phyloP scores from a whole-genome alignment of 2,797 vertebrate species.

The Gallinago stenura region DNA sequence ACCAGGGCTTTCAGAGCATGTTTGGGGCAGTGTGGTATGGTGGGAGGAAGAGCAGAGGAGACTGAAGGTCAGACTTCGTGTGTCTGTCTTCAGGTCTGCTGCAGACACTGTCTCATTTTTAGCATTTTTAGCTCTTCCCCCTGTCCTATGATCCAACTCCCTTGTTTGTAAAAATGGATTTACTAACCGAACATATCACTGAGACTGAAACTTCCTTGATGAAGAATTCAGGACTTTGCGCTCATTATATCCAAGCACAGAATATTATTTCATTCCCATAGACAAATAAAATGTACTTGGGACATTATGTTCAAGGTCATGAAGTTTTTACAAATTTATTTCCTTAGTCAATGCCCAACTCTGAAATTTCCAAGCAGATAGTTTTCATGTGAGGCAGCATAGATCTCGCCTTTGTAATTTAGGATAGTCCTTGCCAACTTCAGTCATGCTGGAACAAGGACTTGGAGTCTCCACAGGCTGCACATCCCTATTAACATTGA shows the following conservation, averaged over 20 bases:
- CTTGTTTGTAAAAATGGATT: background rate
- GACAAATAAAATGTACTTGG: background rate
- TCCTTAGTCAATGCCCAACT: background rate
- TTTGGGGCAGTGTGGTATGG: background rate
- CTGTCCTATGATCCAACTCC: background rate
- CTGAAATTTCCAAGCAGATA: background rate
- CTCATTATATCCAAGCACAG: background rate
- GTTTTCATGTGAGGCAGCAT: background rate
- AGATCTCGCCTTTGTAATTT: background rate
- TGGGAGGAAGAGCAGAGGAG: background rate
- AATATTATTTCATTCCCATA: background rate
- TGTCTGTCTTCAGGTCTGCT: background rate
- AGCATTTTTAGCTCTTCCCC: background rate
- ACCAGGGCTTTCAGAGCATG: slow-evolving; percentile 6
- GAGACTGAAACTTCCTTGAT: background rate
- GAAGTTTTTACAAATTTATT: background rate
- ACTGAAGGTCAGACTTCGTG: background rate
- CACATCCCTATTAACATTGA: background rate
- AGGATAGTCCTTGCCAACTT: background rate
- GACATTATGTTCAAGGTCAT: background rate
- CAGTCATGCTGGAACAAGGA: background rate
- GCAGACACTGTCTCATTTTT: rapidly evolving
- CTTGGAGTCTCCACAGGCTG: background rate
- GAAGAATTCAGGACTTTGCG: background rate
- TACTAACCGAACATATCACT: background rate